phyloP scores from a whole-genome alignment of 2,888 invertebrate genomes.

The Sarcophaga variegata region DNA sequence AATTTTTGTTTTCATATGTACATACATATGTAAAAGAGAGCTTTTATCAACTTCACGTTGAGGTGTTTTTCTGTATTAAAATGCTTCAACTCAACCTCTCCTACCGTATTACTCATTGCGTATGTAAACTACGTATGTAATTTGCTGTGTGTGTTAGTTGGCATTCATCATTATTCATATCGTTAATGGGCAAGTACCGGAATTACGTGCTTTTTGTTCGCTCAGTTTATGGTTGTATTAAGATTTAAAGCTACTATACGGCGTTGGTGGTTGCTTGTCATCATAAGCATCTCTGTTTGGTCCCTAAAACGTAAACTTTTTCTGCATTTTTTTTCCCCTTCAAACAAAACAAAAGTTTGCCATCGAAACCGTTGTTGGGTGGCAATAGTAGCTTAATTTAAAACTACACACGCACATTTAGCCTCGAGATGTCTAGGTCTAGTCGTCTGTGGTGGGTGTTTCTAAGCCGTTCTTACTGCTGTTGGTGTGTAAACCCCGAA shows the following conservation, averaged over 20 bases:
- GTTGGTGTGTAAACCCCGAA: no score
- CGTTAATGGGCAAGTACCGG: slow-evolving; percentile 43
- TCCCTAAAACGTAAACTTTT: slow-evolving; percentile 49
- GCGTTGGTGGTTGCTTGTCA: slow-evolving; percentile 55
- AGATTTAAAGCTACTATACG: slow-evolving; percentile 10
- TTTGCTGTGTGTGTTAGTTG: neutral
- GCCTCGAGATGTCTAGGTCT: slow-evolving; percentile 40
- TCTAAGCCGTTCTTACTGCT: neutral
- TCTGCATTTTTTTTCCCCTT: neutral
- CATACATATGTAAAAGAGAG: neutral
- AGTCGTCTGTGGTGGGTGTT: neutral
- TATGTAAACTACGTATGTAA: neutral
- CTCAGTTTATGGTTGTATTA: neutral
- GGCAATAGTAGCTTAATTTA: neutral
- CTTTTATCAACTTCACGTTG: neutral
- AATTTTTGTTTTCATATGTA: neutral
- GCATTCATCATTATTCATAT: neutral
- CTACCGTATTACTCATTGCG: neutral
- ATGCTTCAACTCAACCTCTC: neutral
- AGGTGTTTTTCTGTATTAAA: slow-evolving; percentile 60
- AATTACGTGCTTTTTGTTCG: slow-evolving; percentile 55
- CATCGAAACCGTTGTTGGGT: neutral
- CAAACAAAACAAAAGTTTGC: neutral
- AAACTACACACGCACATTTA: slow-evolving; percentile 43
- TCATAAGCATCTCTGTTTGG: slow-evolving; percentile 55